Evolutionary conservation across 2,888 invertebrate species (phyloP).

Genomic region (Agrilus cyanescens): DNA sequence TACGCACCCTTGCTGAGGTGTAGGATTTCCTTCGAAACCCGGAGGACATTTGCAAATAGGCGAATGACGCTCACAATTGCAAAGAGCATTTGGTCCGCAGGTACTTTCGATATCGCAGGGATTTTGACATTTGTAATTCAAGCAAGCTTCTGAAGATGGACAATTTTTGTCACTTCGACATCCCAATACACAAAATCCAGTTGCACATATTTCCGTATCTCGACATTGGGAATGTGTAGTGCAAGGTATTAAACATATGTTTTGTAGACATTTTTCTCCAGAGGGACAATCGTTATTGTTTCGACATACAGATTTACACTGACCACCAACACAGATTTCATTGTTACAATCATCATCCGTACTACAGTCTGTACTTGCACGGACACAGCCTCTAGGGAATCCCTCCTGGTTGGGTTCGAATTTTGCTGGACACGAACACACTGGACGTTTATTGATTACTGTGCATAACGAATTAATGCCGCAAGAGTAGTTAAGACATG

Average conservation of each 20-base stretch:
- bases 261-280: constrained; percentile 68
- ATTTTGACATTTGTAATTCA: constrained; percentile 73
- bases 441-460: constrained; percentile 60
- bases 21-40: constrained; percentile 79
- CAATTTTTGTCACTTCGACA: constrained; percentile 79
- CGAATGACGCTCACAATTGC: constrained; percentile 60
- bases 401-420: constrained; percentile 58
- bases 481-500: constrained; percentile 65
- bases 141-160: constrained; percentile 61
- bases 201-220: constrained; percentile 66
- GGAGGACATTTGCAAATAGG: constrained; percentile 70
- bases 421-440: constrained; percentile 67
- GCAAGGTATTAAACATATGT: constrained; percentile 70
- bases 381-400: constrained; percentile 58
- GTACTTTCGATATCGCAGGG: constrained; percentile 65
- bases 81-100: constrained; percentile 77
- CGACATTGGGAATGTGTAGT: constrained; percentile 72
- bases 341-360: constrained; percentile 67
- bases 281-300: constrained; percentile 64
- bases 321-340: constrained; percentile 68
- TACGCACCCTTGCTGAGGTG: constrained; percentile 80
- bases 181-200: constrained; percentile 68
- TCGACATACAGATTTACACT: constrained; percentile 73
- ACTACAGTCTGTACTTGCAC: constrained; percentile 52
- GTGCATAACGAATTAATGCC: constrained; percentile 72